Evolutionary conservation across 2,113 vertebrate genomes (phyloP), one percentile per base, ranked within the genome.

Genomic region (Coracopsis vasa): DNA sequence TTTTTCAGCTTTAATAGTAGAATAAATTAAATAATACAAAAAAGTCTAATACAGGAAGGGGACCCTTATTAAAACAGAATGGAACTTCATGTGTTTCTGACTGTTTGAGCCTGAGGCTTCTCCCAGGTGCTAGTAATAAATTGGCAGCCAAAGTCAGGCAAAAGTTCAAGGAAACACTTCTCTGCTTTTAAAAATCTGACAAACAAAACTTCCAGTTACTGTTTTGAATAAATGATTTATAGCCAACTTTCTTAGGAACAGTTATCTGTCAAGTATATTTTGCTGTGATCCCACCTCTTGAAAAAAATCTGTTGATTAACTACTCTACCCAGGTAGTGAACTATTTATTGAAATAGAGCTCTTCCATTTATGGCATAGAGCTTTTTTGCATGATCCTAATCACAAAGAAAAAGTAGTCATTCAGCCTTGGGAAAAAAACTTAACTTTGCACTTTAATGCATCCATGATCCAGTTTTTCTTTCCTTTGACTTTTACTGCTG

Each of bases 141-240:
- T 65, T 93, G 95, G 95, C 91, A 90, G 62, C 27, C 77, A 83
- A 94, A 92, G 83, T 88, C 71, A 95, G 92, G 94, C 90, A 95
- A 97, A 95, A 93, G 94, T 95, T 96, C 93, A 95, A 94, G 91
- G 90, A 94, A 97, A 96, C 67, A 41, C 88, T 95, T 94, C 64
- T 96, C 18, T 41, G 33, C 42, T 90, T 95, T 96, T 90, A 90
- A 86, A 94, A 96, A 88, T 69, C 67, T 92, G 94, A 94, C 92
- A 96, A 90, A 82, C 29, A 93, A 93, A 93, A 94, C 54, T 94
- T 96, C 90, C 92, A 97, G 93, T 96, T 92, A 93, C 95, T 84
- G 41, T 93, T 96, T 94, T 90, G 88, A 96, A 96, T 96, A 94
- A 86, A 82, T 90, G 90, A 96, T 96, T 96, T 96, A 96, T 70